Evolutionary conservation across 2,113 vertebrate species (phyloP).

Genomic region (Pantherophis guttatus): DNA sequence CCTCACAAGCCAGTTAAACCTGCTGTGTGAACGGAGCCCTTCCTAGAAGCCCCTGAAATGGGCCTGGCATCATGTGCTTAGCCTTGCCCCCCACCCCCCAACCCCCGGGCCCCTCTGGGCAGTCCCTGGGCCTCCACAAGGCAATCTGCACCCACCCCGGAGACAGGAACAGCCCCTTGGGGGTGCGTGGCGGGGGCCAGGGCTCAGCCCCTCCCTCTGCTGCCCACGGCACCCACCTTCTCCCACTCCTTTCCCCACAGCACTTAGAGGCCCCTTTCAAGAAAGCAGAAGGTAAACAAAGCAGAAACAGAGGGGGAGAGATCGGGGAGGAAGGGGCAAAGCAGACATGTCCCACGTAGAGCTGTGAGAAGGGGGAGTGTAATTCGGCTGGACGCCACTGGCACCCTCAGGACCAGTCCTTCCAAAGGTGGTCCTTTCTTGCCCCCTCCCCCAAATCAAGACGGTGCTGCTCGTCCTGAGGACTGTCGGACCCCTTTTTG

Average conservation of each 20-base stretch:
- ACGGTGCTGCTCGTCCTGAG: neutral
- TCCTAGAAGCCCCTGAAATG: neutral
- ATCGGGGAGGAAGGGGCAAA: neutral
- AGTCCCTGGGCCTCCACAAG: neutral
- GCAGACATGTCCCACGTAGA: neutral
- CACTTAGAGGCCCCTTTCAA: neutral
- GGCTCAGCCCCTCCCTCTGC: neutral
- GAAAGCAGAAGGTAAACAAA: neutral
- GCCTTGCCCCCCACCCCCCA: neutral
- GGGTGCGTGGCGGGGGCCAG: too few species aligned
- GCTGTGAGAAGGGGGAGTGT: neutral
- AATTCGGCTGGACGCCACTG: rapidly evolving
- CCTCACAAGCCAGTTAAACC: neutral
- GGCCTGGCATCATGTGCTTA: rapidly evolving
- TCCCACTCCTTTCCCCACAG: neutral
- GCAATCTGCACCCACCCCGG: neutral
- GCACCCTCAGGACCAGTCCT: neutral
- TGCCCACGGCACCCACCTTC: neutral
- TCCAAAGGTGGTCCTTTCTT: neutral
- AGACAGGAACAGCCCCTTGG: neutral
- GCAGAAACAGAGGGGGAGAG: rapidly evolving
- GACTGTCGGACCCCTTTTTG: neutral
- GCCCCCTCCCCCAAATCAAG: neutral
- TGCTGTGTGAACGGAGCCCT: neutral
- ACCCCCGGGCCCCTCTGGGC: neutral